Evolutionary conservation across 2,888 invertebrate genomes (phyloP).

Genomic region (Ptilodon capucinus): DNA sequence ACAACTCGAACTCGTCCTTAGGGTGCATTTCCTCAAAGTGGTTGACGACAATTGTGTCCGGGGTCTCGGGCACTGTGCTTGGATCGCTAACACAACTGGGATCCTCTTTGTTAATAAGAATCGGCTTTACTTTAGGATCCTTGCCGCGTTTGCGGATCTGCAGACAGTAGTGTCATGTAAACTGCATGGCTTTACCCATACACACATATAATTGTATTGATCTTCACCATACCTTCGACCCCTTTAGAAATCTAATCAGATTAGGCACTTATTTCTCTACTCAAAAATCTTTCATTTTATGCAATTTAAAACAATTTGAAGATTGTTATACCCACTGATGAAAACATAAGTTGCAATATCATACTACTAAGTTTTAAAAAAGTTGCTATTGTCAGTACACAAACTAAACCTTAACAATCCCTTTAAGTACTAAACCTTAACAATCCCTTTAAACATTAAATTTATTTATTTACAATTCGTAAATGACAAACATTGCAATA

Average conservation of each 20-base stretch:
- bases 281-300: not conserved
- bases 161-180: conserved; percentile 38
- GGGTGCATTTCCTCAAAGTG: conserved; percentile 91
- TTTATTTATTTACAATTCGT: too few species aligned
- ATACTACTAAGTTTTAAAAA: too few species aligned
- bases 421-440: too few species aligned
- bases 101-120: conserved; percentile 89
- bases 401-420: too few species aligned
- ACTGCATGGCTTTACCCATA: conserved; percentile 9
- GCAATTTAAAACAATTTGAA: too few species aligned
- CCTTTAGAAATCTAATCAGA: not conserved
- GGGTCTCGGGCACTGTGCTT: conserved; percentile 66
- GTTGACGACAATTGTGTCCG: conserved; percentile 75
- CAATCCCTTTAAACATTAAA: too few species aligned
- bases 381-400: too few species aligned
- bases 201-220: not conserved
- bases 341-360: too few species aligned
- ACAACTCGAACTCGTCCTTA: conserved; percentile 87
- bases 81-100: conserved; percentile 82
- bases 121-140: conserved; percentile 88
- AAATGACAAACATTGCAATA: too few species aligned
- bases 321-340: too few species aligned
- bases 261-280: not conserved
- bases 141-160: conserved; percentile 86
- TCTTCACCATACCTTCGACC: not conserved